Evolutionary conservation across 64 coral and sea anemone genomes (phyloP).

Genomic region (Orbicella faveolata): DNA sequence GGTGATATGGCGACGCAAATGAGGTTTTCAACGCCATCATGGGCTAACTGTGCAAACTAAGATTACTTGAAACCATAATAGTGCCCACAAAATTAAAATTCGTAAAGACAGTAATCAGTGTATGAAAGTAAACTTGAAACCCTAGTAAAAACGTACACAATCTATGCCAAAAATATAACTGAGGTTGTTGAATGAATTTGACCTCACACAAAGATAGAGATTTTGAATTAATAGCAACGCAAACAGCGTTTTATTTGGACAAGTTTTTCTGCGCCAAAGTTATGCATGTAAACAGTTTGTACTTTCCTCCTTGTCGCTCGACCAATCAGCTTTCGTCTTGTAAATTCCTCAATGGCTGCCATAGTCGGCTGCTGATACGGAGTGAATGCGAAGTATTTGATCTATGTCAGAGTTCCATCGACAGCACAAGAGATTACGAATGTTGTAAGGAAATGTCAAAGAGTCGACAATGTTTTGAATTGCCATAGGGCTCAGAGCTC

Average conservation of each 20-base stretch:
- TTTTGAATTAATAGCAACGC: background rate
- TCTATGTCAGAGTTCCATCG: constrained; percentile 30
- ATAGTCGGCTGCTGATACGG: constrained; percentile 11
- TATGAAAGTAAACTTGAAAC: no score
- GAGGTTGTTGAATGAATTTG: no score
- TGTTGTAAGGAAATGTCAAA: constrained; percentile 19
- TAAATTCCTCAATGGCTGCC: constrained; percentile 50
- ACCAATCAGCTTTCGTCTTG: background rate
- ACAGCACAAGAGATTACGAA: background rate
- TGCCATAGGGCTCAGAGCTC: background rate
- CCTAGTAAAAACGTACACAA: no score
- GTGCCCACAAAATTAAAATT: no score
- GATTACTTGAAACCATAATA: no score
- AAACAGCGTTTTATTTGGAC: background rate
- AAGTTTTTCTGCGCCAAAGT: background rate
- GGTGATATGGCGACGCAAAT: no score
- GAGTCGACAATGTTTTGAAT: background rate
- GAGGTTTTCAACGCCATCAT: no score
- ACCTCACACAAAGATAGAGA: background rate
- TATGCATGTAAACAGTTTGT: constrained; percentile 39
- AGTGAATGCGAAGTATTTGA: constrained; percentile 24
- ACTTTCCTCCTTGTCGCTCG: background rate
- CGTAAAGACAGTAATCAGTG: no score
- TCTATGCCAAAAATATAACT: no score
- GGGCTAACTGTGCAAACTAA: no score